Evolutionary conservation across 2,797 vertebrate species (phyloP), one percentile per base, ranked within the genome.

Genomic region (Rhinogobio ventralis): DNA sequence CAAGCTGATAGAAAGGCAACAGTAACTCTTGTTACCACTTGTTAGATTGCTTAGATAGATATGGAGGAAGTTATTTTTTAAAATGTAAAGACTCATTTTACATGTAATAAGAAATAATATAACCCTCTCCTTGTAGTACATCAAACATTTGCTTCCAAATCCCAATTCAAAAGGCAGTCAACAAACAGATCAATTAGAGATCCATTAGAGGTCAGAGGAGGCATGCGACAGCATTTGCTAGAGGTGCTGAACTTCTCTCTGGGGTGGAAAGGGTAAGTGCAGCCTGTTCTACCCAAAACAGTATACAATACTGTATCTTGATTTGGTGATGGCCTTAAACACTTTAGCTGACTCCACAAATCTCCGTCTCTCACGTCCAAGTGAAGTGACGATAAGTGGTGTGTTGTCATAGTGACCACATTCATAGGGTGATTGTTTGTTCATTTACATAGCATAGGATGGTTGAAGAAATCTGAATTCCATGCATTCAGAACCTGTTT

Each of bases 401-500:
- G 7, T 78, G 74, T 78, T 78, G 82, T 78, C 66, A 84, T 78
- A 53, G 82, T 79, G 75, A 84, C 74, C 20, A 71, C 20, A 60
- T 84, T 78, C 51, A 42, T 20, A 71, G 39, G 51, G 64, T 36
- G 82, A 69, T 71, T 1, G 5, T 57, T 49, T 78, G 39, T 78
- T 84, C 39, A 84, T 84, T 84, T 78, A 69, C 66, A 78, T 78
- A 69, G 51, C 36, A 78, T 69, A 77, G 23, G 23, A 39, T 66
- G 23, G 30, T 25, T 67, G 30, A 53, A 73, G 45, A 64, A 60
- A 85, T 85, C 45, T 79, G 42, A 79, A 79, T 64, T 69, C 20
- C 28, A 78, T 51, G 42, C 23, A 79, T 79, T 64, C 53, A 30
- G 28, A 62, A 51, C 10, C 7, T 4, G 23, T 79, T 30, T 73